Evolutionary conservation across 2,797 vertebrate genomes (phyloP), one percentile per base, ranked within the genome.

Genomic region (Gallinago stenura): DNA sequence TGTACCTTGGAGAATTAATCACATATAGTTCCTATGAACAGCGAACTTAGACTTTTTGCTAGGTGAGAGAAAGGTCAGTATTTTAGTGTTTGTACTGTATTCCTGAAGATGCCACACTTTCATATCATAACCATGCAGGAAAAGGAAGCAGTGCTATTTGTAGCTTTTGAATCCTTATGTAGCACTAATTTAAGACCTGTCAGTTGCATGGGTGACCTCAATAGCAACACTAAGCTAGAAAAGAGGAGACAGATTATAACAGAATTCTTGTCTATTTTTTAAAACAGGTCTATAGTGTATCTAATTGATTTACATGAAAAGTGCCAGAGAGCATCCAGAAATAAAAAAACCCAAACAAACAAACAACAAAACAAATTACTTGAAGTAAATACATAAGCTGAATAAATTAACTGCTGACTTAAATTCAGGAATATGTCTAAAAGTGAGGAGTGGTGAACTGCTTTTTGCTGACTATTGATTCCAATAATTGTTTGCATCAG

Each of bases 81-180:
- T 7, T 58, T 21, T n/a, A n/a, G 19, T 17, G 13, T n/a, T 18
- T 81, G 35, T 5, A 35, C 13, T 9, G 9, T 7, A 30, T 6
- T 87, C 33, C 31, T 18, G 6, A 18, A 84, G 35, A 45, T 86
- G 70, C 39, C 61, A 2, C 13, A 0, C 10, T 64, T 68, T 2
- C 9, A 4, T 30, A 25, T 15, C 3, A 3, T 30, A 10, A 10
- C 22, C 0, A 1, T 4, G 8, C 30, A 60, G 76, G 58, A 51
- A 57, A 50, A 56, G n/a, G 68, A 51, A 48, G 53, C 73, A 53
- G n/a, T 3, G 53, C 43, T 48, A 1, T 8, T 62, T 58, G 41
- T 20, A 13, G 46, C 31, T 22, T 45, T 24, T 4, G 15, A 4
- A 50, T 69, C 45, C 22, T 30, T 35, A 4, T 3, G 35, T 17